A percentile compares a stretch with the other conserved stretches of the same genome.
Conservation (phyloP, 2,888 invertebrate species). For the Subacronicta megacephala region DNA sequence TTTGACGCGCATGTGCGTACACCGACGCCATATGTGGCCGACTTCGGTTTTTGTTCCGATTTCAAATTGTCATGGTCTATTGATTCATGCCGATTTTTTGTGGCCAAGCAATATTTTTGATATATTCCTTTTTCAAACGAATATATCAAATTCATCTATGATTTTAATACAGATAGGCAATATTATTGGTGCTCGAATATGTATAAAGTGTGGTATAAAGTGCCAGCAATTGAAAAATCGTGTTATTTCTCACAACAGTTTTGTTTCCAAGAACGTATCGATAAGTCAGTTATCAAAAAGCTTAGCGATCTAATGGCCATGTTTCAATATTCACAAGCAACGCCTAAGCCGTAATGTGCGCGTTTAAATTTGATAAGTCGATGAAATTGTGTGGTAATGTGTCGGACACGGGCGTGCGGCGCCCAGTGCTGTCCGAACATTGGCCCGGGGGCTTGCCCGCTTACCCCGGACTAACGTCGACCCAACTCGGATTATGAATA, state of each 20-base stretch:
- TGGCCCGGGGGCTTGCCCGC: slow-evolving; percentile 56
- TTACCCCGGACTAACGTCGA: slow-evolving; percentile 32
- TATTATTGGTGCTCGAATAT: too few relatives aligned
- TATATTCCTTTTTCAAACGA: slow-evolving; percentile 40
- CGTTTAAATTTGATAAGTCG: slow-evolving; percentile 78
- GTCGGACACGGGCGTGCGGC: slow-evolving; percentile 73
- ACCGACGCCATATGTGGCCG: slow-evolving; percentile 71
- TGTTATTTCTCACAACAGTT: slow-evolving; percentile 29
- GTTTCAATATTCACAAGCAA: slow-evolving; percentile 51
- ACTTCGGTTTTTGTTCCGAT: slow-evolving; percentile 66
- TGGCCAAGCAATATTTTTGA: slow-evolving; percentile 36
- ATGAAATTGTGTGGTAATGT: slow-evolving; percentile 84
- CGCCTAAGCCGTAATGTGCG: slow-evolving; percentile 53
- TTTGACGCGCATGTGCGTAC: slow-evolving; percentile 71
- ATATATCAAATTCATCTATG: too few relatives aligned
- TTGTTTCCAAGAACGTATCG: slow-evolving; percentile 20
- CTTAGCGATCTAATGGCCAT: slow-evolving; percentile 45
- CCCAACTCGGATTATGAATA: slow-evolving; percentile 41
- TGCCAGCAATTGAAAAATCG: too few relatives aligned
- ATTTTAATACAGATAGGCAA: too few relatives aligned
- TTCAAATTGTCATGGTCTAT: slow-evolving; percentile 69
- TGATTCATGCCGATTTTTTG: slow-evolving; percentile 57
- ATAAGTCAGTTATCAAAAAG: slow-evolving; percentile 17
- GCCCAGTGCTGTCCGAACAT: slow-evolving; percentile 65
- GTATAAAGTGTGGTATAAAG: too few relatives aligned